Evolutionary conservation across 2,888 invertebrate species (phyloP).

Genomic region (Dexiosoma caninum): DNA sequence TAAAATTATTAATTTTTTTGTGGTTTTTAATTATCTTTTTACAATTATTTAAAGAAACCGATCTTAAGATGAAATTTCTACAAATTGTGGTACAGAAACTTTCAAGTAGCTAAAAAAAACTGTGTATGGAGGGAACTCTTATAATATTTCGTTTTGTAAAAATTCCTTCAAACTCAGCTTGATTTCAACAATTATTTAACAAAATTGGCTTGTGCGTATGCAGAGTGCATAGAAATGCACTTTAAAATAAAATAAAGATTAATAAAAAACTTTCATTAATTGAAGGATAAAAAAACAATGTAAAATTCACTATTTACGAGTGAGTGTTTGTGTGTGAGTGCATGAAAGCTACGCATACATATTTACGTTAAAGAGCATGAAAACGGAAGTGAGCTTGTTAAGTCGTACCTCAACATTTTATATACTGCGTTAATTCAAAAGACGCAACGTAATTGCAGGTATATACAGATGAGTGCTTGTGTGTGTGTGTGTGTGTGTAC

Average conservation of each 20-base stretch:
- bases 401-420: constrained; percentile 20
- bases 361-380: constrained; percentile 12
- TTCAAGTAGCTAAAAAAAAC: not conserved
- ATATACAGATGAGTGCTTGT: not conserved
- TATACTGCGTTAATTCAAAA: constrained; percentile 8
- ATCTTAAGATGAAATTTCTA: no score
- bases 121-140: no score
- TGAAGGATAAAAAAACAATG: not conserved
- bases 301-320: not conserved
- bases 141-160: no score
- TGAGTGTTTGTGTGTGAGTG: not conserved
- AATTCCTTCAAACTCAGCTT: no score
- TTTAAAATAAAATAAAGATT: not conserved
- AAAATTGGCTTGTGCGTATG: not conserved
- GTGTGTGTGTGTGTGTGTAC: not conserved
- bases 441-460: not conserved
- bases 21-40: no score
- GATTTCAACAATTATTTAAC: not conserved
- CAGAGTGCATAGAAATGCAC: not conserved
- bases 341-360: not conserved
- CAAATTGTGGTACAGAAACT: no score
- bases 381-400: constrained; percentile 52
- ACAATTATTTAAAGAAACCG: no score
- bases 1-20: no score
- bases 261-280: not conserved